These are phyloP conservation scores for Silurus glanis DNA, from an alignment of 2,113 vertebrate species.

Conservation along the genomic window DNA sequence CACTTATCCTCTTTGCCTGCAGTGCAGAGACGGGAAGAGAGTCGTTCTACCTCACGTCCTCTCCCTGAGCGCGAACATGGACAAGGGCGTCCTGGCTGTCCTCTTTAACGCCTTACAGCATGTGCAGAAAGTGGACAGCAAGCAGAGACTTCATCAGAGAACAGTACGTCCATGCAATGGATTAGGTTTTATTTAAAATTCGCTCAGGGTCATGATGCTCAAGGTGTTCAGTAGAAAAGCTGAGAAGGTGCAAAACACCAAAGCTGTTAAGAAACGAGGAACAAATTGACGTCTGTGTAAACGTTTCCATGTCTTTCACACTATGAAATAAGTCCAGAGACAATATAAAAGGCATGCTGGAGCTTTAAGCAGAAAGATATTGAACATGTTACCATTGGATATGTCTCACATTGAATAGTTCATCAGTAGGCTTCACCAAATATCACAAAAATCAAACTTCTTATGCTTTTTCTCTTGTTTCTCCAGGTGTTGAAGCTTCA, in stretches of 20 bases:
- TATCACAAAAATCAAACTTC: background rate
- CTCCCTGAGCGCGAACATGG: conserved; percentile 80
- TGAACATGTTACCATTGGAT: background rate
- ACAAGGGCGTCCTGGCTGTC: conserved; percentile 80
- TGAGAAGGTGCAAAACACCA: background rate
- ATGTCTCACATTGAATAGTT: background rate
- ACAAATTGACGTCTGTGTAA: background rate
- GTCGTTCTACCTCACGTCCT: conserved; percentile 81
- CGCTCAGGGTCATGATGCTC: background rate
- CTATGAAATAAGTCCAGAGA: background rate
- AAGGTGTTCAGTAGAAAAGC: background rate
- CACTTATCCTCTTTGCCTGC: conserved; percentile 34
- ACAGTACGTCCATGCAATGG: conserved; percentile 68
- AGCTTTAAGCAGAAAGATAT: background rate
- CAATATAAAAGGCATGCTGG: background rate
- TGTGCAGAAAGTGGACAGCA: conserved; percentile 72
- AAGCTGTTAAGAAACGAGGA: background rate
- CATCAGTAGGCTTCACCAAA: background rate
- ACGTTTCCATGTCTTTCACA: background rate
- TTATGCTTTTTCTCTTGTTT: background rate
- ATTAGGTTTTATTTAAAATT: background rate
- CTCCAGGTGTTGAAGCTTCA: conserved; percentile 91
- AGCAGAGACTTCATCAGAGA: conserved; percentile 77
- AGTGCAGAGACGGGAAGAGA: conserved; percentile 84
- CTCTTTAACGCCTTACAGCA: conserved; percentile 86